A percentile compares a stretch with the other conserved stretches of the same genome.
phyloP scores from a whole-genome alignment of 2,888 invertebrate genomes.

The Lasius platythorax region DNA sequence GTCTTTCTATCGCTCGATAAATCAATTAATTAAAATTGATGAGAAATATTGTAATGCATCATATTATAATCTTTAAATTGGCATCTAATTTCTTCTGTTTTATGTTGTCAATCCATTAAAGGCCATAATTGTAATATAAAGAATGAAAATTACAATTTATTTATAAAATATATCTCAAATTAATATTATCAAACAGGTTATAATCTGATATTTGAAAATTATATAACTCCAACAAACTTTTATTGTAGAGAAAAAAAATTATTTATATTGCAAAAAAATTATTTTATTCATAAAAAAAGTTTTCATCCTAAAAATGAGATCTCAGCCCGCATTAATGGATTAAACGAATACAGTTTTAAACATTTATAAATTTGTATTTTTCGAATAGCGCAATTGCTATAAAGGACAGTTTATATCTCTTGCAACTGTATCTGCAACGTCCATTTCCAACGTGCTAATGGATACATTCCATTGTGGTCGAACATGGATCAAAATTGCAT shows the following conservation, averaged over 20 bases:
- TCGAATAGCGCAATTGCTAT: slow-evolving; percentile 5
- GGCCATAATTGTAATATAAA: background rate
- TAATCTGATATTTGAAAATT: background rate
- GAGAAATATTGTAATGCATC: background rate
- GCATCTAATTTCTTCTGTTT: background rate
- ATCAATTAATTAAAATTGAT: background rate
- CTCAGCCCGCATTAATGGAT: background rate
- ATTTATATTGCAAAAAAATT: background rate
- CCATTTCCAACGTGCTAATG: slow-evolving; percentile 47
- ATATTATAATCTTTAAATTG: background rate
- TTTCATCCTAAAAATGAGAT: background rate
- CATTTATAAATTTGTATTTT: slow-evolving; percentile 19
- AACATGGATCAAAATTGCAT: slow-evolving; percentile 46
- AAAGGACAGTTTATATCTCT: slow-evolving; percentile 21
- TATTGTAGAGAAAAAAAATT: background rate
- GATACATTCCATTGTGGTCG: slow-evolving; percentile 43
- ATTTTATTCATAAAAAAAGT: background rate
- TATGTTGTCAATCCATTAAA: background rate
- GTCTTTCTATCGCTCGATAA: background rate
- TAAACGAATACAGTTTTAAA: slow-evolving; percentile 5
- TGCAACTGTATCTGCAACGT: slow-evolving; percentile 16
- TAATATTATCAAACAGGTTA: background rate
- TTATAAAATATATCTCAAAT: background rate
- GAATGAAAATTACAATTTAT: background rate
- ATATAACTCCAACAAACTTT: background rate